These are phyloP conservation scores for Lophotriccus pileatus DNA, from an alignment of 2,797 vertebrate species.

Conservation along the genomic window DNA sequence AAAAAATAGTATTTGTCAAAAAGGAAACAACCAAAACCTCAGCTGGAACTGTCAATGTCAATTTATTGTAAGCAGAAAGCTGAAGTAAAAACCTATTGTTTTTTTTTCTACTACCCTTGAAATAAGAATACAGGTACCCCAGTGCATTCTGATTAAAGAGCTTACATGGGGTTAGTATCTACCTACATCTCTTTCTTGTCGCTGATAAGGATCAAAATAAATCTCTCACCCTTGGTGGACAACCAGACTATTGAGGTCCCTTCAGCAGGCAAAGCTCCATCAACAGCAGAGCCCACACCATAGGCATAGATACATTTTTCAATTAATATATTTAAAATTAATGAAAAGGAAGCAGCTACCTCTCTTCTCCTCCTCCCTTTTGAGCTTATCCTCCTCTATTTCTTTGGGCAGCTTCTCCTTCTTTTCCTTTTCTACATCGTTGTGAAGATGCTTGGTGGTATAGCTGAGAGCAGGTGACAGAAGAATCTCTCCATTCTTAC, in stretches of 20 bases:
- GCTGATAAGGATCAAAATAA: background rate
- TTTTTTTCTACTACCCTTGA: background rate
- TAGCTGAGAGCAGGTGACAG: slow-evolving; percentile 96
- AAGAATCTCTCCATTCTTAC: slow-evolving; percentile 98
- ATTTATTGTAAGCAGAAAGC: background rate
- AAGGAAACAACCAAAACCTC: background rate
- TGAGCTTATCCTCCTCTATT: slow-evolving; percentile 95
- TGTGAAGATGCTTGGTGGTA: slow-evolving; percentile 93
- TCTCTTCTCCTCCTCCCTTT: slow-evolving; percentile 96
- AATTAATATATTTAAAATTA: background rate
- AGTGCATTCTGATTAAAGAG: background rate
- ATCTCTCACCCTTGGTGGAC: background rate
- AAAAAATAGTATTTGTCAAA: background rate
- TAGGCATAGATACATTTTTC: background rate
- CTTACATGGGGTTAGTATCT: background rate
- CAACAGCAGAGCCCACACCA: background rate
- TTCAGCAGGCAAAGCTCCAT: background rate
- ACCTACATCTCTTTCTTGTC: background rate
- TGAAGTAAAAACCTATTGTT: background rate
- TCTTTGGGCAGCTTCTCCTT: slow-evolving; percentile 96
- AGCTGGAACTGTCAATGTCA: background rate
- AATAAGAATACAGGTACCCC: background rate
- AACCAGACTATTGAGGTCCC: background rate
- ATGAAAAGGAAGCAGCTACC: slow-evolving; percentile 74
- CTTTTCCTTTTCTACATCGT: slow-evolving; percentile 96